phyloP scores from a whole-genome alignment of 2,797 vertebrate species.

The Gallinago solitaria region DNA sequence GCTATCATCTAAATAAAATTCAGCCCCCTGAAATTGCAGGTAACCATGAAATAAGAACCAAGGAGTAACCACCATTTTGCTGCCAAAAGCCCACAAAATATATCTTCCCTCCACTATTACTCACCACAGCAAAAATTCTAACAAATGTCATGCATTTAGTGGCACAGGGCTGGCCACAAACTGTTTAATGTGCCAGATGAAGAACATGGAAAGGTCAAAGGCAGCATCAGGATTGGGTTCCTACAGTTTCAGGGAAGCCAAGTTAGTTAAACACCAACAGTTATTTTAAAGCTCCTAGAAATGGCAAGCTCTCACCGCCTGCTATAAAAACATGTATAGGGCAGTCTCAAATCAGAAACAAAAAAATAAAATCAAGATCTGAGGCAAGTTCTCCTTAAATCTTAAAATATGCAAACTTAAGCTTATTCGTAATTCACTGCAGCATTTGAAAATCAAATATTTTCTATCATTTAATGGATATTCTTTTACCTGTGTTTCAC shows the following conservation, averaged over 20 bases:
- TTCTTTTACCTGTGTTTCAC: not conserved
- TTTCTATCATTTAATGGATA: not conserved
- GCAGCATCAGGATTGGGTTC: not conserved
- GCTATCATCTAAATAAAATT: not conserved
- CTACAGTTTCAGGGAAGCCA: not conserved
- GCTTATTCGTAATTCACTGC: not conserved
- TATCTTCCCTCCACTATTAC: not conserved
- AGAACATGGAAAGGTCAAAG: not conserved
- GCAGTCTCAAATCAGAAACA: not conserved
- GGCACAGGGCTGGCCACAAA: not conserved
- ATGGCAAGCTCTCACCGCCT: not conserved
- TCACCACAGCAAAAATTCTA: not conserved
- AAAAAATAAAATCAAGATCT: not conserved
- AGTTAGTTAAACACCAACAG: not conserved
- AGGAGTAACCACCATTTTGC: not conserved
- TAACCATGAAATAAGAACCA: not conserved
- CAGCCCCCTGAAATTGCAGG: not conserved
- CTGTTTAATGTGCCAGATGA: not conserved
- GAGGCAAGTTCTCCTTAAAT: not conserved
- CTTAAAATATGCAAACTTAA: not conserved
- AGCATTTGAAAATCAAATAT: not conserved
- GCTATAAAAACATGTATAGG: not conserved
- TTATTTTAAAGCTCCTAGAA: not conserved
- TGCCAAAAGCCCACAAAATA: not conserved
- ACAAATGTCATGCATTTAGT: not conserved